Conservation (phyloP, 2,113 vertebrate genomes). For the Pristiophorus japonicus region DNA sequence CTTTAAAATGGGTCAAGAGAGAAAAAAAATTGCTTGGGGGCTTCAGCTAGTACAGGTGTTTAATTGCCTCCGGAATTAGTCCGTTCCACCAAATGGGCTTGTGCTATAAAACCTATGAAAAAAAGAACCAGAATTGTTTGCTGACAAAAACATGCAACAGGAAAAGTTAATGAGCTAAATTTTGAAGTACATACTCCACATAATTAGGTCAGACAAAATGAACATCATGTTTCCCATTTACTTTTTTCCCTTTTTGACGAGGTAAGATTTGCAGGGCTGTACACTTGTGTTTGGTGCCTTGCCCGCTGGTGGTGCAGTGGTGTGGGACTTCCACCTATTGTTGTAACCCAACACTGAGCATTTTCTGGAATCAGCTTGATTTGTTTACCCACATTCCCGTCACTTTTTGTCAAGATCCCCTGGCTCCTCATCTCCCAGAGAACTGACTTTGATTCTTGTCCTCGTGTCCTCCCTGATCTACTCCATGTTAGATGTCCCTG, state of each 20-base stretch:
- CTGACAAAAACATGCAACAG: neutral
- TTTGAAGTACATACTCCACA: neutral
- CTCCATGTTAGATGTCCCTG: neutral
- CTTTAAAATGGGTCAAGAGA: neutral
- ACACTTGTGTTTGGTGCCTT: neutral
- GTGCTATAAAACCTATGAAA: neutral
- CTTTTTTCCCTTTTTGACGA: neutral
- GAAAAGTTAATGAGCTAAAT: slow-evolving; percentile 16
- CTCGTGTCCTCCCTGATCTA: neutral
- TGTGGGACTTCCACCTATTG: neutral
- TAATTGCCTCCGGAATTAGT: neutral
- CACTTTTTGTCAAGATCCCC: neutral
- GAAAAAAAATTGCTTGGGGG: neutral
- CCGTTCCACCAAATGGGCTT: neutral
- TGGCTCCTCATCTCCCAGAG: neutral
- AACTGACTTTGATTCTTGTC: neutral
- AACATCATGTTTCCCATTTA: neutral
- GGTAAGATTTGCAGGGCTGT: neutral
- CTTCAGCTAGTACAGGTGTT: neutral
- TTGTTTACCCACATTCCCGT: neutral
- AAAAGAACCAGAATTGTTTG: neutral
- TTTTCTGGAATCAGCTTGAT: neutral
- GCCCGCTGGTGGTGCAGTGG: neutral
- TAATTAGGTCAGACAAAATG: neutral
- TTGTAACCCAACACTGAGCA: neutral